Evolutionary conservation across 2,113 vertebrate species (phyloP).

Genomic region (Leptobrachium ailaonicum): DNA sequence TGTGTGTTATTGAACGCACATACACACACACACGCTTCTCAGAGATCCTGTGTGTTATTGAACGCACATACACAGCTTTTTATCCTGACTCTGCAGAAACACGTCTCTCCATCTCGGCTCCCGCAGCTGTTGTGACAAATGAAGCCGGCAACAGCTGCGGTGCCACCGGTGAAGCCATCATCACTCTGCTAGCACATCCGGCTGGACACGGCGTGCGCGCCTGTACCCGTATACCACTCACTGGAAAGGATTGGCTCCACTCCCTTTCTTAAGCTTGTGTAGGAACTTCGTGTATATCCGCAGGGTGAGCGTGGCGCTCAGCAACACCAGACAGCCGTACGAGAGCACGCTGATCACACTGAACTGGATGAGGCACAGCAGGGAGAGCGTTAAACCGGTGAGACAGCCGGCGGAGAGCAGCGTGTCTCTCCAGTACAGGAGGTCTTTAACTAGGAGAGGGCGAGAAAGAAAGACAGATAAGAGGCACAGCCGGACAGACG

Average conservation of each 20-base stretch:
- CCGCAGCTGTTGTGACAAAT: too few species aligned
- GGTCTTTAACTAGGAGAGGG: not conserved
- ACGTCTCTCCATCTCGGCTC: too few species aligned
- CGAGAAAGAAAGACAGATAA: not conserved
- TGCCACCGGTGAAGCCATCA: too few species aligned
- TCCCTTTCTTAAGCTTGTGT: conserved; percentile 69
- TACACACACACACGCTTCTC: too few species aligned
- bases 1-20: too few species aligned
- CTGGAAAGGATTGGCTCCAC: conserved; percentile 80
- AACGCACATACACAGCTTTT: too few species aligned
- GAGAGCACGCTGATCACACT: conserved; percentile 83
- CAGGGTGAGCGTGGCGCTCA: conserved; percentile 80
- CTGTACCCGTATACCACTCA: conserved; percentile 60
- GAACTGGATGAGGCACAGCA: conserved; percentile 85
- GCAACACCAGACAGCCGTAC: conserved; percentile 72
- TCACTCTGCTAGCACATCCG: too few species aligned
- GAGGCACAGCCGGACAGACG: not conserved
- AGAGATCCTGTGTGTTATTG: too few species aligned
- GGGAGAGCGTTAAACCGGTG: conserved; percentile 75
- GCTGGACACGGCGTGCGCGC: too few species aligned
- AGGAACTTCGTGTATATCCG: conserved; percentile 79
- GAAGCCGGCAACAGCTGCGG: too few species aligned
- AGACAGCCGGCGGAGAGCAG: conserved; percentile 77
- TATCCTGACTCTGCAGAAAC: too few species aligned
- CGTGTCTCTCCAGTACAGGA: conserved; percentile 78